A percentile compares a stretch with the other conserved stretches of the same genome.
Conservation (phyloP, 2,797 vertebrate genomes). For the Triplophysa bombifrons region DNA sequence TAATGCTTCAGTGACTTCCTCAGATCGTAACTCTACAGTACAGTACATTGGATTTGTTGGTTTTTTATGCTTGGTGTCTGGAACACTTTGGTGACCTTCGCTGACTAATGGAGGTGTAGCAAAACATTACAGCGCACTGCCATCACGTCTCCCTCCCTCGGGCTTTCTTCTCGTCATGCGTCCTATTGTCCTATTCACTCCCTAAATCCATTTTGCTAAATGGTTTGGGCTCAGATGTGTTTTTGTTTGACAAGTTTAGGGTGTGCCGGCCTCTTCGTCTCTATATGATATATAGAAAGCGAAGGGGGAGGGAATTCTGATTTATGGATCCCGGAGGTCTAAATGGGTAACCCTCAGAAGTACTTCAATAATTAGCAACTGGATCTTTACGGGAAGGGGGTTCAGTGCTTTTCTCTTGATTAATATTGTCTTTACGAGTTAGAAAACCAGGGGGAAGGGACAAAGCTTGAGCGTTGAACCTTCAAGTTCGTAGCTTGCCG, state of each 20-base stretch:
- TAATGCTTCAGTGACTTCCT: constrained; percentile 44
- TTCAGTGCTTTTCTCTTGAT: constrained; percentile 56
- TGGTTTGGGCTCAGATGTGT: constrained; percentile 32
- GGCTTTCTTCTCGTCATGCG: constrained; percentile 17
- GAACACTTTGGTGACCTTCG: constrained; percentile 42
- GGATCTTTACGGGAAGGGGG: constrained; percentile 44
- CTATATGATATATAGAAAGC: background rate
- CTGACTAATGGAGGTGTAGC: constrained; percentile 41
- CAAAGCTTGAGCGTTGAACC: background rate
- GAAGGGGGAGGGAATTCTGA: constrained; percentile 31
- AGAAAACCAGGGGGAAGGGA: background rate
- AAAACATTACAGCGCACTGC: constrained; percentile 22
- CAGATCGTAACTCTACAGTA: constrained; percentile 25
- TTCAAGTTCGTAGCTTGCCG: background rate
- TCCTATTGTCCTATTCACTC: constrained; percentile 53
- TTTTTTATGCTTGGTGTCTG: background rate
- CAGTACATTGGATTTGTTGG: constrained; percentile 24
- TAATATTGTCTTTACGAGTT: constrained; percentile 40
- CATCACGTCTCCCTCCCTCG: background rate
- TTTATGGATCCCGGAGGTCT: constrained; percentile 56
- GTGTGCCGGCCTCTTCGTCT: constrained; percentile 30
- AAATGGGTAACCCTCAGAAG: constrained; percentile 56
- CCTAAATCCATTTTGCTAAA: constrained; percentile 57
- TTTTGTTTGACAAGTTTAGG: constrained; percentile 45
- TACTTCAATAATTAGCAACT: constrained; percentile 57